These are phyloP conservation scores for Amblyopsis hoosieri DNA, from an alignment of 2,797 vertebrate genomes.

Conservation along the genomic window DNA sequence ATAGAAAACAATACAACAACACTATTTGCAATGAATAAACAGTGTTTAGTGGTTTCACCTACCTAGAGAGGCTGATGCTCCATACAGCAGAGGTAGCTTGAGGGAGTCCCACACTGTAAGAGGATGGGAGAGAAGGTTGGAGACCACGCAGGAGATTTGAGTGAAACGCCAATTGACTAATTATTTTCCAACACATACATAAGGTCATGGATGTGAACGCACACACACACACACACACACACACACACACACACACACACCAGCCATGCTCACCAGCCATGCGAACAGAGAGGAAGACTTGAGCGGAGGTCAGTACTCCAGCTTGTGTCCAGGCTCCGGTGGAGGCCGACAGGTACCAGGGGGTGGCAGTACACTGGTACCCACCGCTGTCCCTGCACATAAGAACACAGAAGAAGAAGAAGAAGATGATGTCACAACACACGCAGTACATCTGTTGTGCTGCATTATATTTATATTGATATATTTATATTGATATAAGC, in stretches of 20 bases:
- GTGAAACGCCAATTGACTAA: neutral
- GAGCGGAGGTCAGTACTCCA: conserved; percentile 78
- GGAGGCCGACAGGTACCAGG: conserved; percentile 85
- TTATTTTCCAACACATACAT: too few relatives aligned
- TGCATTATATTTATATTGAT: too few relatives aligned
- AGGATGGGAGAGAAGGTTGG: neutral
- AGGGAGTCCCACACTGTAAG: conserved; percentile 91
- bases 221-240: neutral
- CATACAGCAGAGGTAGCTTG: conserved; percentile 91
- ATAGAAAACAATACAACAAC: too few relatives aligned
- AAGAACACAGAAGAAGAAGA: neutral
- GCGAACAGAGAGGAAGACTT: conserved; percentile 86
- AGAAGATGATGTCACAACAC: neutral
- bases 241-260: neutral
- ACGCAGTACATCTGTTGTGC: neutral
- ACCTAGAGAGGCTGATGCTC: conserved; percentile 81
- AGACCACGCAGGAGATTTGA: neutral
- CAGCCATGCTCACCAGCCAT: conserved; percentile 84
- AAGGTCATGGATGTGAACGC: too few relatives aligned
- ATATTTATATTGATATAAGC: too few relatives aligned
- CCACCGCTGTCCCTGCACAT: conserved; percentile 84
- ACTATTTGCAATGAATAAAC: neutral
- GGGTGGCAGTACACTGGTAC: conserved; percentile 87
- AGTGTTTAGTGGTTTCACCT: conserved; percentile 11
- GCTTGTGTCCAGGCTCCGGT: conserved; percentile 85